Evolutionary conservation across 2,797 vertebrate genomes (phyloP).

Genomic region (Myripristis murdjan): DNA sequence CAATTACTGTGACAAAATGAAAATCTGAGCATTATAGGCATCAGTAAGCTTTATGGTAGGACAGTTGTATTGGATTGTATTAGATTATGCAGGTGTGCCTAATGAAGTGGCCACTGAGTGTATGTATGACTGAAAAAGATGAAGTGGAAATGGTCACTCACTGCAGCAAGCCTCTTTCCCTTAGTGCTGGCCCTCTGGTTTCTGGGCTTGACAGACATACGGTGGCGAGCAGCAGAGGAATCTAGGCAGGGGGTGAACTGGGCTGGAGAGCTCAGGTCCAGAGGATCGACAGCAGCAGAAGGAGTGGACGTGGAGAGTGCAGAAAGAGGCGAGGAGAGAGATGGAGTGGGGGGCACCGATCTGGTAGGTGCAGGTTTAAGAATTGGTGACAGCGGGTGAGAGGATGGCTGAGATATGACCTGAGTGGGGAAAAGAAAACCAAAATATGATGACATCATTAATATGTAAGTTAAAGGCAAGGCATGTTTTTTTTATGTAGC

Average conservation of each 20-base stretch:
- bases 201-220: conserved; percentile 93
- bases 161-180: conserved; percentile 81
- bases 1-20: no score
- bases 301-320: conserved; percentile 46
- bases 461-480: background rate
- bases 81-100: no score
- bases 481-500: no score
- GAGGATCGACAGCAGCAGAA: conserved; percentile 49
- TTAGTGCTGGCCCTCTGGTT: conserved; percentile 91
- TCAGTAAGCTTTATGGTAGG: no score
- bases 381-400: conserved; percentile 77
- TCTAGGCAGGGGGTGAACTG: conserved; percentile 89
- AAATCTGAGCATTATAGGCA: no score
- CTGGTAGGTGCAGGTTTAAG: conserved; percentile 50
- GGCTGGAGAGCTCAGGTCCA: conserved; percentile 89
- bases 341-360: conserved; percentile 9
- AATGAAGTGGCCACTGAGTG: no score
- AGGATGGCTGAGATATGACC: conserved; percentile 78
- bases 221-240: conserved; percentile 96
- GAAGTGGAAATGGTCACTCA: conserved; percentile 69
- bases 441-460: conserved; percentile 3
- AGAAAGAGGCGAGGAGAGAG: conserved; percentile 7
- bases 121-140: background rate
- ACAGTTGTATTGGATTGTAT: no score
- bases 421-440: conserved; percentile 52